Evolutionary conservation across 2,888 invertebrate genomes (phyloP).

Genomic region (Mythimna albipuncta): DNA sequence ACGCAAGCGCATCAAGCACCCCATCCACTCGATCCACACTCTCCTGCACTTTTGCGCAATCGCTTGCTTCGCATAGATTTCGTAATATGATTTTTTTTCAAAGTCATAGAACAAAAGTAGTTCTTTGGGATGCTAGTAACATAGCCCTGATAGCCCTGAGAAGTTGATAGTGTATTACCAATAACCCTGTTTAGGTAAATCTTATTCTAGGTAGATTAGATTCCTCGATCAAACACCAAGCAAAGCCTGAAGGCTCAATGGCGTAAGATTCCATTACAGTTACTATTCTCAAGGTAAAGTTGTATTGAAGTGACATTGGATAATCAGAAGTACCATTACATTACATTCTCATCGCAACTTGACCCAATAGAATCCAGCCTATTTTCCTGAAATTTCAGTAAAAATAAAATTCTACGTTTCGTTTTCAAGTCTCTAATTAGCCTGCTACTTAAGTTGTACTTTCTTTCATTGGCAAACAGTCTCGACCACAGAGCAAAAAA

Average conservation of each 20-base stretch:
- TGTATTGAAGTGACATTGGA: background rate
- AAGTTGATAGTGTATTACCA: too few relatives aligned
- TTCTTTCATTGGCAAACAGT: slow-evolving; percentile 45
- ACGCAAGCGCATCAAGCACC: too few relatives aligned
- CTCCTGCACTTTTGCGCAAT: too few relatives aligned
- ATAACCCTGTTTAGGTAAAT: background rate
- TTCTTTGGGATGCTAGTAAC: too few relatives aligned
- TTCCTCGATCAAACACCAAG: background rate
- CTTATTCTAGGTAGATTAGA: background rate
- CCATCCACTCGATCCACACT: too few relatives aligned
- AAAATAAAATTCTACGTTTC: slow-evolving; percentile 34
- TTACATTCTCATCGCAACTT: slow-evolving; percentile 12
- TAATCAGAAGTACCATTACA: background rate
- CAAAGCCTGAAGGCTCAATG: background rate
- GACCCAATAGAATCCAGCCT: slow-evolving; percentile 7
- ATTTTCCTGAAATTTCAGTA: slow-evolving; percentile 11
- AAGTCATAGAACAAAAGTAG: too few relatives aligned
- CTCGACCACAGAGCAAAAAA: background rate
- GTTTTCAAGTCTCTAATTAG: slow-evolving; percentile 51
- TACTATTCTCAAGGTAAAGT: background rate
- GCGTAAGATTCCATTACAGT: background rate
- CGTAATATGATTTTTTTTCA: too few relatives aligned
- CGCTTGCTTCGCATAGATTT: too few relatives aligned
- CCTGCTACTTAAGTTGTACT: slow-evolving; percentile 37
- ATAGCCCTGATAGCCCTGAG: too few relatives aligned